Evolutionary conservation across 92 coral and sea anemone species (phyloP).

Genomic region (Meandrina meandrites): DNA sequence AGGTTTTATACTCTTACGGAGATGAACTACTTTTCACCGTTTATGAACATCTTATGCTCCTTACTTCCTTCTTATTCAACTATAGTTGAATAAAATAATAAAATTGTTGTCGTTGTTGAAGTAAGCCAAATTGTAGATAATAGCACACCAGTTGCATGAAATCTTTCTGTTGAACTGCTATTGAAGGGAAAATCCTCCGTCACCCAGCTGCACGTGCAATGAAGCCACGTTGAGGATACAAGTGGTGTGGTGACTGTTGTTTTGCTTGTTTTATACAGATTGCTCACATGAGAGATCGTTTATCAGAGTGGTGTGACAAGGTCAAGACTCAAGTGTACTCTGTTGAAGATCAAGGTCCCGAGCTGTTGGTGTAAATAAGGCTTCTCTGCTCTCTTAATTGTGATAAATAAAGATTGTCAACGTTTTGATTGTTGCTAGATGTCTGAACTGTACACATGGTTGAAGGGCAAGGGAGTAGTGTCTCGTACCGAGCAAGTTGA

Average conservation of each 20-base stretch:
- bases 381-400: constrained; percentile 1
- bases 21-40: not conserved
- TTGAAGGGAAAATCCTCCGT: no score
- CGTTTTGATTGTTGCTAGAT: not conserved
- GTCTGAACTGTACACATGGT: not conserved
- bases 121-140: no score
- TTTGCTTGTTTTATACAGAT: constrained; percentile 59
- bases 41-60: not conserved
- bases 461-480: not conserved
- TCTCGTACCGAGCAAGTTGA: not conserved
- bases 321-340: constrained; percentile 94
- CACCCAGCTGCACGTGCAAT: not conserved
- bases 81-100: no score
- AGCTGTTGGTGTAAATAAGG: constrained; percentile 72
- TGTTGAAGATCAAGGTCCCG: constrained; percentile 99
- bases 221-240: not conserved
- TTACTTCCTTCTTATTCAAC: not conserved
- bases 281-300: constrained; percentile 91
- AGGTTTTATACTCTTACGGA: not conserved
- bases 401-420: not conserved
- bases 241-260: not conserved
- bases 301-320: constrained; percentile 97
- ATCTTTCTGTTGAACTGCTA: no score
- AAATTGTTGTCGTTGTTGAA: not conserved
- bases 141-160: no score